Conservation (phyloP, 2,113 vertebrate genomes). For the Myiagra hebetior region DNA sequence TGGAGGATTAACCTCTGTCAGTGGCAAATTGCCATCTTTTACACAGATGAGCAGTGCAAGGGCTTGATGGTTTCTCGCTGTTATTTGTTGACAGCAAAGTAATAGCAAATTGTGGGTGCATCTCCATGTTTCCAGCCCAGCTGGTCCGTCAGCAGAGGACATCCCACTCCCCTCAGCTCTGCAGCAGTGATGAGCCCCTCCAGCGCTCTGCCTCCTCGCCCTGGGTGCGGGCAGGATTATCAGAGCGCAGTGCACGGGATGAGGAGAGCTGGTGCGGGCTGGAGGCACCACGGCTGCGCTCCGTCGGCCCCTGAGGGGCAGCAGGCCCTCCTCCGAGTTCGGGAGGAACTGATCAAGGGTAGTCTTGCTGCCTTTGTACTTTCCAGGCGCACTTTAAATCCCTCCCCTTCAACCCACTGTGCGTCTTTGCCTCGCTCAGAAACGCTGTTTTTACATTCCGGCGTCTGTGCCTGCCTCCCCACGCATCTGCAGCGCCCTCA, state of each 20-base stretch:
- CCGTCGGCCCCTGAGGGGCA: neutral
- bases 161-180: neutral
- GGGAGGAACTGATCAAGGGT: neutral
- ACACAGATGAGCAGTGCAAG: neutral
- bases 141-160: neutral
- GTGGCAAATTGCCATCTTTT: neutral
- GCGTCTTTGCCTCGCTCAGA: neutral
- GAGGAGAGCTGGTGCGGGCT: rapidly evolving
- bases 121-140: neutral
- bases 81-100: neutral
- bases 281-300: neutral
- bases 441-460: neutral
- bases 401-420: neutral
- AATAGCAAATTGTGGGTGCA: neutral
- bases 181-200: neutral
- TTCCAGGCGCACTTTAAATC: neutral
- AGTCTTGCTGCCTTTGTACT: neutral
- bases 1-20: neutral
- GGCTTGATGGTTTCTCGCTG: neutral
- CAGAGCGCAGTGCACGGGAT: neutral
- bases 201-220: neutral
- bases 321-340: rapidly evolving
- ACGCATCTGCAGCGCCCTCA: neutral
- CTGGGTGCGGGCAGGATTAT: neutral
- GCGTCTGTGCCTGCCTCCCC: neutral